A percentile compares a stretch with the other conserved stretches of the same genome.
These are phyloP conservation scores for Euplagia quadripunctaria DNA, from an alignment of 2,888 invertebrate genomes.

Conservation along the genomic window DNA sequence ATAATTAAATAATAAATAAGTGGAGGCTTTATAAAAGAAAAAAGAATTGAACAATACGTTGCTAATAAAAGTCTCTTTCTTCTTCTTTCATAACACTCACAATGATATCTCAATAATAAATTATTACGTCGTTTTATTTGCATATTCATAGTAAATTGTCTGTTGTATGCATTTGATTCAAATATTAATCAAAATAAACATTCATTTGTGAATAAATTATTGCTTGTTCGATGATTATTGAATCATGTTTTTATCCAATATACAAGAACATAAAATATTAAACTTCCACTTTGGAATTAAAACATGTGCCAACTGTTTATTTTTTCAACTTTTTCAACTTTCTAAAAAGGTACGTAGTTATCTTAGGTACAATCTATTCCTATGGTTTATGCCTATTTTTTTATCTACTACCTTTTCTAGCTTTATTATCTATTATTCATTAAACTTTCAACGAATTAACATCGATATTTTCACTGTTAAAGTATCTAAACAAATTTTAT, in stretches of 20 bases:
- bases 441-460: background rate
- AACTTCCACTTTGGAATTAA: background rate
- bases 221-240: background rate
- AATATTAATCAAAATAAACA: constrained; percentile 34
- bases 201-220: constrained; percentile 21
- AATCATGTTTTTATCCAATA: background rate
- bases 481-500: background rate
- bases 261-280: background rate
- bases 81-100: too few relatives aligned
- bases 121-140: constrained; percentile 35
- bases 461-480: background rate
- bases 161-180: constrained; percentile 31
- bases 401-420: background rate
- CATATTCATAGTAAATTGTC: constrained; percentile 33
- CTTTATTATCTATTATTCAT: background rate
- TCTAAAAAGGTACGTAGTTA: background rate
- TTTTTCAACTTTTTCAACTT: background rate
- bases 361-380: background rate
- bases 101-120: background rate
- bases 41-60: too few relatives aligned
- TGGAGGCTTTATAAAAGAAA: too few relatives aligned
- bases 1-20: background rate
- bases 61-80: too few relatives aligned
- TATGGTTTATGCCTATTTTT: background rate
- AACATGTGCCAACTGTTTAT: background rate